These are phyloP conservation scores for Helarctos malayanus DNA, from an alignment of 2,797 vertebrate species.

Conservation along the genomic window DNA sequence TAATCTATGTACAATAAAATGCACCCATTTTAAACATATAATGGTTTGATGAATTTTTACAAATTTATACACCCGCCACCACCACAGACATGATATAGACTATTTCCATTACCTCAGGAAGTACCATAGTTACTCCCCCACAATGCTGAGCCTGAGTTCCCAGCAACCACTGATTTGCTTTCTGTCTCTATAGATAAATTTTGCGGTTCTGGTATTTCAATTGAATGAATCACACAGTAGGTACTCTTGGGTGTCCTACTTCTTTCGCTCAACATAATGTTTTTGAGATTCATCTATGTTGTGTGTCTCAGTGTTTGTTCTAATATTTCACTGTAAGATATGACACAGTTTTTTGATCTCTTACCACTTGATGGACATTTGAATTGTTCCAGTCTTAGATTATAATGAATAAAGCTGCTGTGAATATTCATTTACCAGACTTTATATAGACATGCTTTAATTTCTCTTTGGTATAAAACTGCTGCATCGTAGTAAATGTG, in stretches of 20 bases:
- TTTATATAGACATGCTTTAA: constrained; percentile 46
- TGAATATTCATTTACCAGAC: constrained; percentile 18
- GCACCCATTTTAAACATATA: not conserved
- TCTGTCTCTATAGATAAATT: not conserved
- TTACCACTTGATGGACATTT: constrained; percentile 14
- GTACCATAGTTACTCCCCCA: not conserved
- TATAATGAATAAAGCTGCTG: constrained; percentile 29
- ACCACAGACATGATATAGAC: not conserved
- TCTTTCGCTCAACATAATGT: not conserved
- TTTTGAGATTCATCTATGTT: not conserved
- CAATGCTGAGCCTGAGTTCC: not conserved
- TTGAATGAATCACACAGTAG: not conserved
- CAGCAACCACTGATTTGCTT: not conserved
- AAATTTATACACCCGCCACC: not conserved
- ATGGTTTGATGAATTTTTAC: not conserved
- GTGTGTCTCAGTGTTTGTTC: not conserved
- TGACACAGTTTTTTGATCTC: constrained; percentile 29
- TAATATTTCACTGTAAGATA: not conserved
- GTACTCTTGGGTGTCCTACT: not conserved
- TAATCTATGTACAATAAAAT: not conserved
- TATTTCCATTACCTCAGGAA: not conserved
- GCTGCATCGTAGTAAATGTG: not conserved
- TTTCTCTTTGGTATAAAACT: constrained; percentile 26
- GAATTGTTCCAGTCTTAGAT: constrained; percentile 34
- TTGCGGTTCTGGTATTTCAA: not conserved